Evolutionary conservation across 2,888 invertebrate genomes (phyloP), one percentile per base, ranked within the genome.

Genomic region (Pogonocherus hispidulus): DNA sequence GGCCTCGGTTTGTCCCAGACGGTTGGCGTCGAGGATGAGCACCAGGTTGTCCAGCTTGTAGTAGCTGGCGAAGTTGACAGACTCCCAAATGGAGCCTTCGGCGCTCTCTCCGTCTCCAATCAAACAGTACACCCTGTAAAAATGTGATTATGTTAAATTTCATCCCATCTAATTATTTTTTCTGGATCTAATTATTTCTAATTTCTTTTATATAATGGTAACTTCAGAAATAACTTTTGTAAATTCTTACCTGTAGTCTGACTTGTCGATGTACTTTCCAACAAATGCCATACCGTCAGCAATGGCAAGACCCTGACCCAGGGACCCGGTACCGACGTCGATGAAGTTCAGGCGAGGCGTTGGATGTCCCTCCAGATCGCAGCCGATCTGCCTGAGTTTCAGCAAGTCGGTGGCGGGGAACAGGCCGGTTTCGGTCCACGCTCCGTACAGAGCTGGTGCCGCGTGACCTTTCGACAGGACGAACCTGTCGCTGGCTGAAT

Each of bases 261-360:
- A 93, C 82, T 91, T 91, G 84, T 95, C 95, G 76, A 89, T 89
- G 84, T 93, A 90, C 84, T 95, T 94, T 66, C 98, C 99, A 49
- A 96, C 95, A 84, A 98, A 99, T 1, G 99, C 98, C 97, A 97
- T 99, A 63, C 99, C 99, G 76, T 95, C 96, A 52, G 96, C 98
- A 70, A 95, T 94, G 55, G 97, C 95, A 54, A 99, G 89, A 20
- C 99, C 96, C 86, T 99, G 99, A 0, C 99, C 99, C 75, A 99
- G 88, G 0, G 98, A 99, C 18, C 99, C 99, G 20, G 99, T 99
- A 75, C 98, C 99, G 44, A 99, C 99, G 87, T 99, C 99, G 75
- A 99, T 91, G 85, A 99, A 99, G 87, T 92, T 95, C 77, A 99
- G 89, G 74, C 98, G 90, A 0, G 99, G 99, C 0, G 99, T 99